These are phyloP conservation scores for Mungos mungo DNA, from an alignment of 2,113 vertebrate species.

Conservation along the genomic window DNA sequence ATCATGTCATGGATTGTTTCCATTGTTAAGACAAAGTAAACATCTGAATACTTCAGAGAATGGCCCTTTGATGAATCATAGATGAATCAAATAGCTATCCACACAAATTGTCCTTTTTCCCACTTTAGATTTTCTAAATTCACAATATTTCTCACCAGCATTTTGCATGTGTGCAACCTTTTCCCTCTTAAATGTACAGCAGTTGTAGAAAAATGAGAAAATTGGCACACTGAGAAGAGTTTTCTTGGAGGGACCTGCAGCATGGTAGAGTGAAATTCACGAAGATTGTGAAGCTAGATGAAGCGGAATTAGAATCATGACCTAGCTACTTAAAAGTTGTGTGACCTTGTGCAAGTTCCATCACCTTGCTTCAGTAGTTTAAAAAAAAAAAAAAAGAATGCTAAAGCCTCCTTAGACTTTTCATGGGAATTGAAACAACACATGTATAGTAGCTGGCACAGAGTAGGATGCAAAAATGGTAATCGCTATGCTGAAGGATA, in stretches of 20 bases:
- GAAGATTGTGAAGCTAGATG: neutral
- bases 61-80: neutral
- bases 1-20: neutral
- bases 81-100: neutral
- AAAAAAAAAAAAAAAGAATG: neutral
- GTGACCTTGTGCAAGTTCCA: neutral
- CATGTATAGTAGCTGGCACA: too few species aligned
- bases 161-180: neutral
- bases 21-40: neutral
- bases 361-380: neutral
- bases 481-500: neutral
- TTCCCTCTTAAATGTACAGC: neutral
- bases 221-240: neutral
- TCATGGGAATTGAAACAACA: neutral
- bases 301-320: neutral
- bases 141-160: neutral
- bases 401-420: neutral
- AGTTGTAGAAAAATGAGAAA: neutral
- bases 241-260: neutral
- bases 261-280: neutral
- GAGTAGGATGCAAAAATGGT: neutral
- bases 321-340: neutral
- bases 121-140: neutral
- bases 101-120: neutral
- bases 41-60: neutral